These are phyloP conservation scores for Silurus lanzhouensis DNA, from an alignment of 2,797 vertebrate species.

Conservation along the genomic window DNA sequence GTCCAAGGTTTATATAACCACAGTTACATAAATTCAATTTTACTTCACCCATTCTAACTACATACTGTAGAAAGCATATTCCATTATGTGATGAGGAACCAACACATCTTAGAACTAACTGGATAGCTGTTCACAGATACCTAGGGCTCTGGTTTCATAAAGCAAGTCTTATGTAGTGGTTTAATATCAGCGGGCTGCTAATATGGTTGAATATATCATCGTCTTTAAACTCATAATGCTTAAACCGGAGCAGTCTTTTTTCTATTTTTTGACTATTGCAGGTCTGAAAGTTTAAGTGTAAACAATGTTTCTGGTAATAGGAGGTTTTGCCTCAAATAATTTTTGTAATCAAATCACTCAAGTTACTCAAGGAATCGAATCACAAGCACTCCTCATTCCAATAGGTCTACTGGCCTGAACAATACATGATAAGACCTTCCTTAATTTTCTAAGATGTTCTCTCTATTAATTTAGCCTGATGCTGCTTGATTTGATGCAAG, in stretches of 20 bases:
- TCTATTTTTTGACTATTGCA: not conserved
- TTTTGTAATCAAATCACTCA: not conserved
- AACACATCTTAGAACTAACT: not conserved
- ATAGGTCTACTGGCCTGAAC: not conserved
- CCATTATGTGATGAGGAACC: not conserved
- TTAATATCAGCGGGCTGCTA: not conserved
- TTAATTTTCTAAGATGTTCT: not conserved
- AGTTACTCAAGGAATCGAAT: not conserved
- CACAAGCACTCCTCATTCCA: not conserved
- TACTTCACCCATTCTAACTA: no score
- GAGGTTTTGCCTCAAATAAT: not conserved
- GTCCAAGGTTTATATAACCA: not conserved
- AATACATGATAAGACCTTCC: not conserved
- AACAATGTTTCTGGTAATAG: not conserved
- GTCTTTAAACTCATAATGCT: no score
- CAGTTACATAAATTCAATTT: not conserved
- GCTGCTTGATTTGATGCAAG: not conserved
- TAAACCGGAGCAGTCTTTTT: not conserved
- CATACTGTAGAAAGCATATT: not conserved
- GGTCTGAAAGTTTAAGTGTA: not conserved
- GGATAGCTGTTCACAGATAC: not conserved
- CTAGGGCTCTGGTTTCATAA: not conserved
- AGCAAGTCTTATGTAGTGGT: not conserved
- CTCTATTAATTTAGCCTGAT: no score
- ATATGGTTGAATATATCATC: not conserved